A percentile compares a stretch with the other conserved stretches of the same genome.
Evolutionary conservation across 2,797 vertebrate genomes (phyloP).

Genomic region (Rhabdomys pumilio): DNA sequence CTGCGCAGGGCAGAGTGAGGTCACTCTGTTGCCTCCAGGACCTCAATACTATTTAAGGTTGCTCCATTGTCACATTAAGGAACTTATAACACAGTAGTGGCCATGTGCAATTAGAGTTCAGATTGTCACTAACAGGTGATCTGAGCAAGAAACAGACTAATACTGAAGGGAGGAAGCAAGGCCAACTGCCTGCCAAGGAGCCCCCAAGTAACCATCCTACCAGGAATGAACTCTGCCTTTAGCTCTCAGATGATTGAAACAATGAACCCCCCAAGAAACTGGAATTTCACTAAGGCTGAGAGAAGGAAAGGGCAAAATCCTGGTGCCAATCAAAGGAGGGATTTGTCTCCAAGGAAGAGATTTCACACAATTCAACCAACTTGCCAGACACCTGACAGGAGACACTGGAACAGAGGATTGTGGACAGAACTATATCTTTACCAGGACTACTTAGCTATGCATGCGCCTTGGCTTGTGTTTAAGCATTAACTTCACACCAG

Average conservation of each 20-base stretch:
- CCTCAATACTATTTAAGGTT: slow-evolving; percentile 74
- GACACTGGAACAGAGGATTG: not conserved
- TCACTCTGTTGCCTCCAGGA: slow-evolving; percentile 75
- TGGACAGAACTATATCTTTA: not conserved
- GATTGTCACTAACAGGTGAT: slow-evolving; percentile 57
- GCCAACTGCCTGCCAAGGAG: not conserved
- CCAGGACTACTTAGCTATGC: not conserved
- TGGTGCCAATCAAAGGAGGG: not conserved
- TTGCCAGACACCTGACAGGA: not conserved
- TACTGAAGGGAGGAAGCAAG: slow-evolving; percentile 16
- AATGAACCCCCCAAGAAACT: not conserved
- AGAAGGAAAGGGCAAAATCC: not conserved
- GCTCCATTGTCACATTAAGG: slow-evolving; percentile 74
- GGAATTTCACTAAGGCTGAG: not conserved
- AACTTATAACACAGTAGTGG: slow-evolving; percentile 25
- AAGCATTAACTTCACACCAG: not conserved
- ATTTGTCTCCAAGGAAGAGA: not conserved
- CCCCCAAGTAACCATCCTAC: not conserved
- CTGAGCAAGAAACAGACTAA: slow-evolving; percentile 29
- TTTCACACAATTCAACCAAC: not conserved
- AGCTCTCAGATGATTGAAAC: not conserved
- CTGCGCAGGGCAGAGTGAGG: slow-evolving; percentile 68
- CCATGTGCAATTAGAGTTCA: slow-evolving; percentile 52
- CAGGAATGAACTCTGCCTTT: not conserved
- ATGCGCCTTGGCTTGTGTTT: not conserved